phyloP scores from a whole-genome alignment of 2,797 vertebrate species.

The Chelon labrosus region DNA sequence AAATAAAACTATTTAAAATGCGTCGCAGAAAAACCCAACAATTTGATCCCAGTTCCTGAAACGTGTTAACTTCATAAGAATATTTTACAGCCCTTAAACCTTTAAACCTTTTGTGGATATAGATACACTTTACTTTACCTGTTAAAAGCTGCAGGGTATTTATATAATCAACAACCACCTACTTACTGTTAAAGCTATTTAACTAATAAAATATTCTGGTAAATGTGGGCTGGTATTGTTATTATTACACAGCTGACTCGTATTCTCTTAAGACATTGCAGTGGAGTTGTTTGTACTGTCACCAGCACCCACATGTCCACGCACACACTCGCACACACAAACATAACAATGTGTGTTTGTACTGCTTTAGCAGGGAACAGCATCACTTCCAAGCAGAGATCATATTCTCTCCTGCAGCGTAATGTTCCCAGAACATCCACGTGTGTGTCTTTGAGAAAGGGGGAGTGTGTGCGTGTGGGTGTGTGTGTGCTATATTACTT shows the following conservation, averaged over 20 bases:
- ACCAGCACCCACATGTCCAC: slow-evolving; percentile 51
- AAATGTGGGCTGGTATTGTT: slow-evolving; percentile 39
- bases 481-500: slow-evolving; percentile 39
- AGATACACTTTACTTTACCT: not conserved
- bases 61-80: slow-evolving; percentile 30
- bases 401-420: slow-evolving; percentile 72
- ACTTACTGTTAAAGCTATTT: slow-evolving; percentile 7
- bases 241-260: slow-evolving; percentile 46
- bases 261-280: slow-evolving; percentile 57
- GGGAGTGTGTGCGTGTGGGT: slow-evolving; percentile 15
- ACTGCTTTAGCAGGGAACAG: slow-evolving; percentile 65
- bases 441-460: slow-evolving; percentile 15
- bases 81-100: slow-evolving; percentile 29
- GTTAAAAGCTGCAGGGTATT: slow-evolving; percentile 3
- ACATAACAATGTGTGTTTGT: slow-evolving; percentile 72
- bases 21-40: slow-evolving; percentile 19
- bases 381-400: slow-evolving; percentile 81
- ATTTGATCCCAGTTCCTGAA: slow-evolving; percentile 15
- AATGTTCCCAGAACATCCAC: slow-evolving; percentile 75
- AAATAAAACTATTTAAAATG: slow-evolving; percentile 56
- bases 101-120: slow-evolving; percentile 29
- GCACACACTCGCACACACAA: slow-evolving; percentile 20
- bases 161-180: not conserved
- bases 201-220: slow-evolving; percentile 47
- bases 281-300: slow-evolving; percentile 69